Evolutionary conservation across 2,888 invertebrate genomes (phyloP), one percentile per base, ranked within the genome.

Genomic region (Druceiella hillmani): DNA sequence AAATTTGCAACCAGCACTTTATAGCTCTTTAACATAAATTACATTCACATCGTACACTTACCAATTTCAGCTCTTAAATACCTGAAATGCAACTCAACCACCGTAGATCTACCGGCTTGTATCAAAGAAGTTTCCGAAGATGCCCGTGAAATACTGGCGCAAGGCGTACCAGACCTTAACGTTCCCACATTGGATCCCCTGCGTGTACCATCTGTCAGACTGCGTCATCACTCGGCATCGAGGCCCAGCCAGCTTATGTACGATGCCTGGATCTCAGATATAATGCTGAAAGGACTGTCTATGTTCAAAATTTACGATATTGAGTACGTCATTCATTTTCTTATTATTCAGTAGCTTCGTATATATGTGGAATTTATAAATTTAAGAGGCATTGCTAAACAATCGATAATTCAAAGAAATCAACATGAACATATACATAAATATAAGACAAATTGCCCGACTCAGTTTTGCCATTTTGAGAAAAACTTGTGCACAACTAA

Each of bases 151-250:
- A 64, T 74, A 17, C 59, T 80, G 2, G 64, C 69, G 0, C 60
- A 62, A 33, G 80, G 80, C 9, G 74, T 79, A 26, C 76, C 78
- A 0, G 73, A 76, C 17, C 55, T 78, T 6, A 69, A 66, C 10
- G 73, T 79, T 14, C 79, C 78, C 27, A 60, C 77, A 0, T 55
- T 79, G 29, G 79, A 80, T 31, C 79, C 80, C 0, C 55, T 79
- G 29, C 61, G 62, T 42, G 62, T 80, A 6, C 75, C 79, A 10
- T 74, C 73, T 50, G 68, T 80, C 27, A 60, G 74, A 27, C 55
- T 80, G 3, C 63, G 79, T 36, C 79, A 79, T 42, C 70, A 69
- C 40, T 66, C 62, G 33, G 61, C 58, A 51, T 65, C 73, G 0
- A 43, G 47, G 12, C 63, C 65, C 38, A 63, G 62, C 31, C 61